Evolutionary conservation across 1,140 invertebrate genomes (phyloP), one percentile per base, ranked within the genome.

Genomic region (Coenobita brevimanus): DNA sequence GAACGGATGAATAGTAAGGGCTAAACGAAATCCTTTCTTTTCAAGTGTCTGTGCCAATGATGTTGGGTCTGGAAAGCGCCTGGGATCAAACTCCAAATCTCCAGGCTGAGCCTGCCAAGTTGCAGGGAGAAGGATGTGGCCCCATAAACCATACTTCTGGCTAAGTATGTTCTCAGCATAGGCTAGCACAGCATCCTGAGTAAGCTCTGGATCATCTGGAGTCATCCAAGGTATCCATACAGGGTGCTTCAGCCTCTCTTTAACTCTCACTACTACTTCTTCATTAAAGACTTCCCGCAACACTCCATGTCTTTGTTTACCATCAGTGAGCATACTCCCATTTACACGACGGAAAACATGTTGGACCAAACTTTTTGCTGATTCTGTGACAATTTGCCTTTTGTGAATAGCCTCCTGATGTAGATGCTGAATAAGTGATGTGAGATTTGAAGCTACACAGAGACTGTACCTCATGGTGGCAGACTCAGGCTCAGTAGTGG

Each of bases 191-290:
- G 60, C 60, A 38, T 79, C 75, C 38, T 89, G 88, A 30, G 88
- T 89, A 2, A 89, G 73, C 27, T 38, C 10, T 15, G 80, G 46
- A 21, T 27, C n/a, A 17, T 89, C 75, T 50, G 80, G 82, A 2
- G 43, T 27, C 75, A 80, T 84, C 73, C 73, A 89, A 30, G 87
- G 87, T 24, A 89, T 46, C 88, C 88, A 89, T 6, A 89, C 73
- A 17, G 88, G 88, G 33, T 89, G 62, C 15, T 89, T 75, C 21
- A 89, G 75, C 15, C 88, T 62, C 27, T 69, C 80, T 43, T 79
- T 50, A 46, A 89, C 82, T 21, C 88, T 71, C 21, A 62, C 46
- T 79, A 54, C 43, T 38, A 80, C 78, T 46, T 80, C 64, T 30
- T 71, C 64, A 10, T 4, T 24, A 62, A 85, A 85, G 33, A 62